These are phyloP conservation scores for Harpagoxenus sublaevis DNA, from an alignment of 2,888 invertebrate genomes.

Conservation along the genomic window DNA sequence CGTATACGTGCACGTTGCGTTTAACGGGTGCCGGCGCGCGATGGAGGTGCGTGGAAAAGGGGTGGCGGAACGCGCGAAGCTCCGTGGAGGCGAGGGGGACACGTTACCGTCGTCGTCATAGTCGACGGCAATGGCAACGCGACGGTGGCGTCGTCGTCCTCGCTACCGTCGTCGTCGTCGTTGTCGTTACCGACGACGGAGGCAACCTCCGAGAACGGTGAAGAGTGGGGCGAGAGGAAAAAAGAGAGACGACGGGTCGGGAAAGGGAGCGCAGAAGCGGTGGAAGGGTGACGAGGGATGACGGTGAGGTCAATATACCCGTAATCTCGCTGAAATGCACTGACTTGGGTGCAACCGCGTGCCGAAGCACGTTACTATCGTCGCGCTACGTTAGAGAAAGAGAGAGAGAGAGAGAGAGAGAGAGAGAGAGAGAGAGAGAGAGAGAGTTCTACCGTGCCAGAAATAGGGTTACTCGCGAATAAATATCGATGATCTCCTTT, in stretches of 20 bases:
- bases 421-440: neutral
- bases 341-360: slow-evolving; percentile 72
- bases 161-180: slow-evolving; percentile 9
- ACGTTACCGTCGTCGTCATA: slow-evolving; percentile 6
- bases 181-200: slow-evolving; percentile 51
- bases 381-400: slow-evolving; percentile 62
- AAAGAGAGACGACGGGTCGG: slow-evolving; percentile 43
- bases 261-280: slow-evolving; percentile 57
- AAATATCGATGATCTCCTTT: slow-evolving; percentile 53
- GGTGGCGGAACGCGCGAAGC: slow-evolving; percentile 27
- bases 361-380: slow-evolving; percentile 74
- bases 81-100: slow-evolving; percentile 39
- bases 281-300: slow-evolving; percentile 72
- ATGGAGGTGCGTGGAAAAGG: slow-evolving; percentile 46
- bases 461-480: slow-evolving; percentile 56
- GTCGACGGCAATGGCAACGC: slow-evolving; percentile 32
- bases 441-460: slow-evolving; percentile 50
- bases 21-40: slow-evolving; percentile 52
- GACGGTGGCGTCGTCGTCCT: slow-evolving; percentile 23
- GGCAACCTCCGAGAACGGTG: slow-evolving; percentile 52
- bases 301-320: slow-evolving; percentile 82
- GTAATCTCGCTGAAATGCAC: slow-evolving; percentile 83
- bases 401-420: slow-evolving; percentile 36
- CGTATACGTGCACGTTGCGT: slow-evolving; percentile 42
- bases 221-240: slow-evolving; percentile 38